Percentiles rank a stretch among this genome's conserved stretches.
These are phyloP conservation scores for Carollia perspicillata DNA, from an alignment of 2,113 vertebrate genomes.

Conservation along the genomic window DNA sequence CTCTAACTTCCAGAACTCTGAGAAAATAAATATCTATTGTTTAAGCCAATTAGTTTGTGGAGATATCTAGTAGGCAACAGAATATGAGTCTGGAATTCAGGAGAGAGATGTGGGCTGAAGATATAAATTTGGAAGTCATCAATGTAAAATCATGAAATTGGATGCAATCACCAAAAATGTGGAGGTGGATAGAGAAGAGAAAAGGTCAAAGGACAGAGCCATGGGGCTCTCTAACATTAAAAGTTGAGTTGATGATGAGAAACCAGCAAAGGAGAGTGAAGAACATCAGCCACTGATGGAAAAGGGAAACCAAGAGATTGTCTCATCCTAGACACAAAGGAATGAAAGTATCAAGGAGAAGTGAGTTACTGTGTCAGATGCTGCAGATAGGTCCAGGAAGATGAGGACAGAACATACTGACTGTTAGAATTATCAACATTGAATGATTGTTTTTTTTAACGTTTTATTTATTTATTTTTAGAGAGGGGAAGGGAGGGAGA, in stretches of 20 bases:
- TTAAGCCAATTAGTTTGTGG: background rate
- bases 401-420: background rate
- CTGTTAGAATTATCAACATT: background rate
- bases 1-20: background rate
- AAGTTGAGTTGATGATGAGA: background rate
- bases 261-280: background rate
- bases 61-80: background rate
- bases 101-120: slow-evolving; percentile 1
- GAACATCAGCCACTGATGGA: background rate
- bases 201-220: background rate
- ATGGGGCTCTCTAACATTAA: background rate
- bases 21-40: background rate
- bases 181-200: background rate
- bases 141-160: background rate
- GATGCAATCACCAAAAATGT: background rate
- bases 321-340: background rate
- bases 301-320: background rate
- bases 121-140: background rate
- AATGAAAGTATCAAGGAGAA: background rate
- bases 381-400: background rate
- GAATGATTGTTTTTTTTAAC: background rate
- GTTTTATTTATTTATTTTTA: no score
- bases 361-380: background rate
- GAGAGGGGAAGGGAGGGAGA: no score
- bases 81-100: background rate